phyloP scores from a whole-genome alignment of 2,888 invertebrate genomes.

The Nephrotoma appendiculata region DNA sequence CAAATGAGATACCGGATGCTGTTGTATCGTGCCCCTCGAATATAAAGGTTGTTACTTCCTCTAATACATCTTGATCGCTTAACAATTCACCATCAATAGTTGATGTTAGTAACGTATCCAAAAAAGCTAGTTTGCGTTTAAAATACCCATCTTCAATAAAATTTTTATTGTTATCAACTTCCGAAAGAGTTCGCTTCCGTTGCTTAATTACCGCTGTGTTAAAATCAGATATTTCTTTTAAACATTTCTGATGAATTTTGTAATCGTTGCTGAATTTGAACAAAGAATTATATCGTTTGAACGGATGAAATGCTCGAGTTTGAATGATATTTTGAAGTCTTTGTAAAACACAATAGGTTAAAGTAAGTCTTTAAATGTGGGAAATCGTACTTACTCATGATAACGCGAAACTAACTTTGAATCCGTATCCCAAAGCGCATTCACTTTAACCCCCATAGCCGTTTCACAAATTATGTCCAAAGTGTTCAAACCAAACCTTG shows the following conservation, averaged over 20 bases:
- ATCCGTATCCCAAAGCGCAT: background rate
- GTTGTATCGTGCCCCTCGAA: slow-evolving; percentile 44
- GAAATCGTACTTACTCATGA: background rate
- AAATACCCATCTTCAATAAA: background rate
- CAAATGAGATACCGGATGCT: slow-evolving; percentile 39
- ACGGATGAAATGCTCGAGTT: slow-evolving; percentile 21
- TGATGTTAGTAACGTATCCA: slow-evolving; percentile 24
- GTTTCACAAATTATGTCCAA: slow-evolving; percentile 34
- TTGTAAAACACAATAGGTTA: background rate
- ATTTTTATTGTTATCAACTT: background rate
- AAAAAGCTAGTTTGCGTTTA: slow-evolving; percentile 22
- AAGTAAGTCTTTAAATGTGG: background rate
- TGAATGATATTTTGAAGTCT: slow-evolving; percentile 22
- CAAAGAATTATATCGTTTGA: slow-evolving; percentile 22
- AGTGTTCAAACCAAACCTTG: slow-evolving; percentile 35
- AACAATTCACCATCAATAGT: slow-evolving; percentile 22
- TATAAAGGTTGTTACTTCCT: slow-evolving; percentile 30
- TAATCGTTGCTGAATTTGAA: slow-evolving; percentile 21
- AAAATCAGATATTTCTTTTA: slow-evolving; percentile 22
- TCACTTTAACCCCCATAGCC: background rate
- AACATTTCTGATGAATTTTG: slow-evolving; percentile 19
- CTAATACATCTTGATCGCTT: slow-evolving; percentile 22
- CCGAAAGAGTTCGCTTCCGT: background rate
- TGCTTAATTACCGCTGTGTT: background rate
- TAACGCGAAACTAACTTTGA: background rate